A percentile compares a stretch with the other conserved stretches of the same genome.
These are phyloP conservation scores for Cossypha heuglini DNA, from an alignment of 2,797 vertebrate species.

Conservation along the genomic window DNA sequence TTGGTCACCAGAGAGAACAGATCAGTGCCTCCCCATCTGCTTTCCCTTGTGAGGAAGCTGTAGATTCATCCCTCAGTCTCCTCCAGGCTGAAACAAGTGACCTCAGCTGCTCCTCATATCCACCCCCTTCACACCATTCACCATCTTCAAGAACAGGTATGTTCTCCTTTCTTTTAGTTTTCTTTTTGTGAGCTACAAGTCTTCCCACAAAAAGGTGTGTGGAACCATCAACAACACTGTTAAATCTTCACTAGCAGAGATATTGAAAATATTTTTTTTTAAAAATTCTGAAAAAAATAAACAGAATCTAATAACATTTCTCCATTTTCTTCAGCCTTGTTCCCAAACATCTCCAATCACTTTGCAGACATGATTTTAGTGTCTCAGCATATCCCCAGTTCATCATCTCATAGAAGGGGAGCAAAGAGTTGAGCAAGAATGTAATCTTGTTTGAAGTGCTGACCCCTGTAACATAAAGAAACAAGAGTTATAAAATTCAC, in stretches of 20 bases:
- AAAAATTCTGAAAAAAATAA: neutral
- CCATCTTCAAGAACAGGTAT: neutral
- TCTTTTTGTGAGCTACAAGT: neutral
- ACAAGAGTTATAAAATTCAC: neutral
- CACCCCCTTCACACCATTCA: neutral
- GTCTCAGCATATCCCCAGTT: neutral
- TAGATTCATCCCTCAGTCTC: neutral
- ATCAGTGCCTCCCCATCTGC: rapidly evolving
- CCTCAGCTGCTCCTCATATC: neutral
- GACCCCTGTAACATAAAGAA: neutral
- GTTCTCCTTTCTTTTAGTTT: neutral
- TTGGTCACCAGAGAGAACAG: neutral
- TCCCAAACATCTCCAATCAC: neutral
- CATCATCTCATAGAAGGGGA: neutral
- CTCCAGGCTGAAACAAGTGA: neutral
- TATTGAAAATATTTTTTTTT: neutral
- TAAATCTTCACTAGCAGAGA: neutral
- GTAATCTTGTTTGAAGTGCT: rapidly evolving
- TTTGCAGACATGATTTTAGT: neutral
- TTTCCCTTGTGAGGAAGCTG: neutral
- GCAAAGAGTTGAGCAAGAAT: neutral
- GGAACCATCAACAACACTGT: neutral
- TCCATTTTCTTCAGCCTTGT: neutral
- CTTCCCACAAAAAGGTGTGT: neutral
- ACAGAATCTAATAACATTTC: neutral